Evolutionary conservation across 2,797 vertebrate genomes (phyloP).

Genomic region (Sebastes hubbsi): DNA sequence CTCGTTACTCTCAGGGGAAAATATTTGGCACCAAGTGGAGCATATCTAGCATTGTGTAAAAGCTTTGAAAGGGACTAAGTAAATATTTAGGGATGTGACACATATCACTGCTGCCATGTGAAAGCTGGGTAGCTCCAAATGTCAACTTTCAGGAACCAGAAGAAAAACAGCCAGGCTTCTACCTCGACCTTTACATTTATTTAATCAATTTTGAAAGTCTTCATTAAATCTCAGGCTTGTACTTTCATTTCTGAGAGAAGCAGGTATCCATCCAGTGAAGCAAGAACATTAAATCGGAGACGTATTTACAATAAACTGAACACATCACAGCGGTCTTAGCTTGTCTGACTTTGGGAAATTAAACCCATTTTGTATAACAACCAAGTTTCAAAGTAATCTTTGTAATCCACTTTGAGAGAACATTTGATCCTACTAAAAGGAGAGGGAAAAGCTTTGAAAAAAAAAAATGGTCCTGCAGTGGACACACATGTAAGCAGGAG

Average conservation of each 20-base stretch:
- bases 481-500: conserved; percentile 42
- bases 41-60: not conserved
- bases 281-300: not conserved
- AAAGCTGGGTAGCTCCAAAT: not conserved
- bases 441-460: not conserved
- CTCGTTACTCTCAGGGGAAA: not conserved
- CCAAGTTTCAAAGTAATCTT: conserved; percentile 42
- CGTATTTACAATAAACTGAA: not conserved
- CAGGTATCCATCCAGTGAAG: not conserved
- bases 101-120: not conserved
- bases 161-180: not conserved
- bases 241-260: not conserved
- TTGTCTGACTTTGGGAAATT: conserved; percentile 3
- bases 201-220: conserved; percentile 4
- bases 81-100: not conserved
- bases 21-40: not conserved
- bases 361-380: conserved; percentile 34
- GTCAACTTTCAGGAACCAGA: conserved; percentile 1
- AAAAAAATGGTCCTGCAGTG: conserved; percentile 20
- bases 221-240: not conserved
- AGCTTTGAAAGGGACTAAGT: not conserved
- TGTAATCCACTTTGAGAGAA: conserved; percentile 56
- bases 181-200: conserved; percentile 9
- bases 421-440: conserved; percentile 27
- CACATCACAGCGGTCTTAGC: not conserved